Evolutionary conservation across 2,888 invertebrate genomes (phyloP), one percentile per base, ranked within the genome.

Genomic region (Drosophila quinaria): DNA sequence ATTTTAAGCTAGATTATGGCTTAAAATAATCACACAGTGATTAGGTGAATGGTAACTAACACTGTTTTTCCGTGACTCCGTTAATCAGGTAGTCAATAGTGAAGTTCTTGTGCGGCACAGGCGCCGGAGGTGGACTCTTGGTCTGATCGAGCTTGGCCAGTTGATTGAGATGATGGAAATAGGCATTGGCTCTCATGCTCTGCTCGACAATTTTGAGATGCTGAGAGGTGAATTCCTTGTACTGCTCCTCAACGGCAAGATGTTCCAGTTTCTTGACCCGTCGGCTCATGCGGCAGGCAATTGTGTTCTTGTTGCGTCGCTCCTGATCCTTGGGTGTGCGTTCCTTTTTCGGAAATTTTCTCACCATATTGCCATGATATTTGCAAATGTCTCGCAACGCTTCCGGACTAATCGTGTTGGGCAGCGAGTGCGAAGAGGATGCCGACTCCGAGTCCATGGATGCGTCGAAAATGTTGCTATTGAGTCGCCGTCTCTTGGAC

Each of bases 251-350:
- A 8, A 90, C 69, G 50, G 91, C 87, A 11, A 92, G 63, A 29
- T 91, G 80, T 49, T 92, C 89, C 55, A 92, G 73, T 68, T 92
- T 92, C 61, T 91, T 92, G 0, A 90, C 79, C 1, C 92, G 86
- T 3, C 92, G 82, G 39, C 92, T 92, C 79, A 89, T 87, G 19
- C 91, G 90, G 51, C 92, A 92, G 47, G 92, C 92, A 31, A 90
- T 80, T 0, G 92, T 92, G 63, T 92, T 92, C 49, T 91, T 92
- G 59, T 92, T 81, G 3, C 92, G 90, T 1, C 92, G 81, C 55
- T 92, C 91, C 66, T 92, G 92, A 52, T 92, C 92, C 64, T 91
- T 92, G 22, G 88, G 78, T 2, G 89, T 74, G 6, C 92, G 91
- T 55, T 92, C 90, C 31, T 89, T 91, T 44, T 91, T 91, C 0